Evolutionary conservation across 2,888 invertebrate genomes (phyloP), one percentile per base, ranked within the genome.

Genomic region (Synergus umbraculus): DNA sequence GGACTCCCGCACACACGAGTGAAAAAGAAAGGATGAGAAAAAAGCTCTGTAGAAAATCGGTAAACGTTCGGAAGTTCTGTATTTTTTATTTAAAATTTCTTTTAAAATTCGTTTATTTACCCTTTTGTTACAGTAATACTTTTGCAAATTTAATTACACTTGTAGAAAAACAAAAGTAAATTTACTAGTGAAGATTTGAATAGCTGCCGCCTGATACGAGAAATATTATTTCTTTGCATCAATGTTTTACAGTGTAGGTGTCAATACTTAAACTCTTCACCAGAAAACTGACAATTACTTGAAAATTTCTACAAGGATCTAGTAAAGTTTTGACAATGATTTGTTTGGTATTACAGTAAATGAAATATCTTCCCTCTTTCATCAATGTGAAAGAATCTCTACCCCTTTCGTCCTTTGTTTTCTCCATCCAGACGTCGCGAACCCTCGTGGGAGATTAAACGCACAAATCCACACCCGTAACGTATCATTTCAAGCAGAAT

Each of bases 391-490:
- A 69, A 69, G 29, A 49, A 54, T 69, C 54, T 29, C n/a, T 29
- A 2, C 41, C 44, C 37, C n/a, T 10, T 54, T 8, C n/a, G 37
- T n/a, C 10, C n/a, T 18, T 73, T 73, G 54, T 54, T 73, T 58
- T 54, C 54, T 73, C 37, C 73, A 73, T 73, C 49, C 73, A 73
- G 54, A 73, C 73, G 54, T 73, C 54, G 54, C 73, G n/a, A 73
- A 73, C 54, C 54, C 73, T 73, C 73, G 73, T 73, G 73, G 54
- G 73, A 73, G 73, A 73, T 58, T 73, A 41, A 73, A 73, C 73
- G 73, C 73, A 73, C 73, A 73, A 73, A 73, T 73, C 54, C 37
- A 73, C 73, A 58, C 37, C 18, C 54, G 54, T 49, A 44, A 49
- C 29, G 49, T 73, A 58, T 37, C 37, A 49, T 54, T 73, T 58